Percentiles rank a stretch among this genome's conserved stretches.
Evolutionary conservation across 2,797 vertebrate species (phyloP).

Genomic region (Sciurus carolinensis): DNA sequence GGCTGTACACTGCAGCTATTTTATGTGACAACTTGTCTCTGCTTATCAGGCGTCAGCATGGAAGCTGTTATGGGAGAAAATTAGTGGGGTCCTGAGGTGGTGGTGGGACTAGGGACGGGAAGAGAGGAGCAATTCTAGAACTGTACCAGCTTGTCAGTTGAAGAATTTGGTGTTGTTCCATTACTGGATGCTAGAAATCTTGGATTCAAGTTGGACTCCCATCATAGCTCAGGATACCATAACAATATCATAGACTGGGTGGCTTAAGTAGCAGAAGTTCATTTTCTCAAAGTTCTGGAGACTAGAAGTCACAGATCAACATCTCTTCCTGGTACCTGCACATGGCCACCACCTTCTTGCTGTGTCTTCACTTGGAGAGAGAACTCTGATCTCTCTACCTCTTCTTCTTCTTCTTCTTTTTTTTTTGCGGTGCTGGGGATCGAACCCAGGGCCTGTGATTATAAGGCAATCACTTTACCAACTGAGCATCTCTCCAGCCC

Average conservation of each 20-base stretch:
- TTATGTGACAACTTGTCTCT: not conserved
- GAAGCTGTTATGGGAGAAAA: not conserved
- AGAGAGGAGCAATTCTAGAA: not conserved
- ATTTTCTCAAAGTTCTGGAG: not conserved
- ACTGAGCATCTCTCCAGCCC: too few species aligned
- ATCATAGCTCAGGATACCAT: not conserved
- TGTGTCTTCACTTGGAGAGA: not conserved
- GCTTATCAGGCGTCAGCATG: not conserved
- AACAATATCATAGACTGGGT: not conserved
- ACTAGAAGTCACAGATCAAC: not conserved
- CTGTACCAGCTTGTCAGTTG: not conserved
- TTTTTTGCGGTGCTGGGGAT: too few species aligned
- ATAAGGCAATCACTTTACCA: too few species aligned
- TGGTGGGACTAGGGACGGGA: not conserved
- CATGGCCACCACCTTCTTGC: not conserved
- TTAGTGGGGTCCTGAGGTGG: not conserved
- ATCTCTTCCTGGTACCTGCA: not conserved
- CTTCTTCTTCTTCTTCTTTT: not conserved
- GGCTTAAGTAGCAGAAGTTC: not conserved
- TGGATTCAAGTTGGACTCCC: not conserved
- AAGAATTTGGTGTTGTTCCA: not conserved
- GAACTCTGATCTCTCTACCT: not conserved
- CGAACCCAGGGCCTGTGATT: too few species aligned
- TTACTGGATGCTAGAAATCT: not conserved
- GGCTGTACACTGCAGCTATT: not conserved